These are phyloP conservation scores for Lydus trimaculatus DNA, from an alignment of 2,888 invertebrate genomes.

Conservation along the genomic window DNA sequence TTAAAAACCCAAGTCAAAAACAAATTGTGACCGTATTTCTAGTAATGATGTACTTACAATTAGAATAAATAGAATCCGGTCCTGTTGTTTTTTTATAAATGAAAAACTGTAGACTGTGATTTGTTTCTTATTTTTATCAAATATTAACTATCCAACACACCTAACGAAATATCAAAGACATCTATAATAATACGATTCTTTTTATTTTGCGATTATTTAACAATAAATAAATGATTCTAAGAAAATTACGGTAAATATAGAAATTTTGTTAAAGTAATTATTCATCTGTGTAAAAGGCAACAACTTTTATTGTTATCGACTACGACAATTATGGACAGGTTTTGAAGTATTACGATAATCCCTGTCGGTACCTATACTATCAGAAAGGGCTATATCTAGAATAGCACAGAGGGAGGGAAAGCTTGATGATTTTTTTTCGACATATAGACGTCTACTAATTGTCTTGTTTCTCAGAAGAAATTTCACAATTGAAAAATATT, in stretches of 20 bases:
- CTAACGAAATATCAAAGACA: too few relatives aligned
- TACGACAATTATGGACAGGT: background rate
- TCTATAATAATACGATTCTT: too few relatives aligned
- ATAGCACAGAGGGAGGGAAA: background rate
- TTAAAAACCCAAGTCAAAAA: too few relatives aligned
- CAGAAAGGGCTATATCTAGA: background rate
- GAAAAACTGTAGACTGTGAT: too few relatives aligned
- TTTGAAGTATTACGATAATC: slow-evolving; percentile 2
- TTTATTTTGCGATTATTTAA: too few relatives aligned
- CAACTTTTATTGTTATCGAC: background rate
- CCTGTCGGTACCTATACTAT: background rate
- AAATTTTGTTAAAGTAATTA: background rate
- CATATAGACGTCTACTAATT: background rate
- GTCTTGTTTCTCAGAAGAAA: slow-evolving; percentile 6
- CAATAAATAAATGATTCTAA: background rate
- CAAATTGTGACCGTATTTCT: too few relatives aligned
- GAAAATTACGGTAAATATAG: background rate
- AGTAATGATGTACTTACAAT: too few relatives aligned
- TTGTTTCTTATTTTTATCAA: too few relatives aligned
- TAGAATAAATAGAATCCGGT: too few relatives aligned
- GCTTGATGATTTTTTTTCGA: background rate
- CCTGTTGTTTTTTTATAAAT: too few relatives aligned
- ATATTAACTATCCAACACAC: too few relatives aligned
- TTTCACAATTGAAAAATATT: background rate
- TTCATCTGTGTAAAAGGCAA: background rate